These are phyloP conservation scores for Netelia fuscicornis DNA, from an alignment of 2,888 invertebrate genomes.

Conservation along the genomic window DNA sequence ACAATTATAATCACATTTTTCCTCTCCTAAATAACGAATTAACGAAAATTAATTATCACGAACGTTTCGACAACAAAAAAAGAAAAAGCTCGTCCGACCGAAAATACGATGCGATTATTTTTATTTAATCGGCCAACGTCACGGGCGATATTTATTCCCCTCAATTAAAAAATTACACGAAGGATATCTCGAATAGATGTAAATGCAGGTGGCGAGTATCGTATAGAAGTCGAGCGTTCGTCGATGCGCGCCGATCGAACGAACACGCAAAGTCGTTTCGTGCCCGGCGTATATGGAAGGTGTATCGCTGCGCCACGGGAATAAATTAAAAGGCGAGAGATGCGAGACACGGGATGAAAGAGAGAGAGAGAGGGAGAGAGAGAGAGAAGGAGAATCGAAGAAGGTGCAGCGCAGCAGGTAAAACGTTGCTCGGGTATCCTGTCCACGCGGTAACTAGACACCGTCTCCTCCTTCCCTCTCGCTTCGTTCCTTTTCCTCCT, in stretches of 20 bases:
- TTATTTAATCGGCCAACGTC: not conserved
- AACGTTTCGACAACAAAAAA: not conserved
- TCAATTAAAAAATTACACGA: not conserved
- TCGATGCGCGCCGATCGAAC: constrained; percentile 47
- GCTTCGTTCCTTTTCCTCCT: constrained; percentile 28
- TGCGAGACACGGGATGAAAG: constrained; percentile 32
- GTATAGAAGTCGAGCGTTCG: constrained; percentile 25
- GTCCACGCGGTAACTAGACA: constrained; percentile 78
- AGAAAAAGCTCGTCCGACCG: not conserved
- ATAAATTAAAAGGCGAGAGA: constrained; percentile 69
- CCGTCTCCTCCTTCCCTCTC: constrained; percentile 62
- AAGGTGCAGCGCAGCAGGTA: constrained; percentile 69
- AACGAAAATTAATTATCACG: not conserved
- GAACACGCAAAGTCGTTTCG: constrained; percentile 52
- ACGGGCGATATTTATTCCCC: not conserved
- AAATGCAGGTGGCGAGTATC: constrained; percentile 13
- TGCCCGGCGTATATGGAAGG: constrained; percentile 19
- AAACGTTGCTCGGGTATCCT: constrained; percentile 73
- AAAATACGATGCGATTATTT: not conserved
- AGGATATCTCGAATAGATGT: not conserved
- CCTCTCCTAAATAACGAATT: not conserved
- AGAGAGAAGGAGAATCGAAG: constrained; percentile 37
- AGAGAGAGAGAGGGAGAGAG: constrained; percentile 16
- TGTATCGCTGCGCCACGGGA: constrained; percentile 58
- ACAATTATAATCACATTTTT: not conserved